Evolutionary conservation across 2,888 invertebrate species (phyloP), one percentile per base, ranked within the genome.

Genomic region (Eilema sororculum): DNA sequence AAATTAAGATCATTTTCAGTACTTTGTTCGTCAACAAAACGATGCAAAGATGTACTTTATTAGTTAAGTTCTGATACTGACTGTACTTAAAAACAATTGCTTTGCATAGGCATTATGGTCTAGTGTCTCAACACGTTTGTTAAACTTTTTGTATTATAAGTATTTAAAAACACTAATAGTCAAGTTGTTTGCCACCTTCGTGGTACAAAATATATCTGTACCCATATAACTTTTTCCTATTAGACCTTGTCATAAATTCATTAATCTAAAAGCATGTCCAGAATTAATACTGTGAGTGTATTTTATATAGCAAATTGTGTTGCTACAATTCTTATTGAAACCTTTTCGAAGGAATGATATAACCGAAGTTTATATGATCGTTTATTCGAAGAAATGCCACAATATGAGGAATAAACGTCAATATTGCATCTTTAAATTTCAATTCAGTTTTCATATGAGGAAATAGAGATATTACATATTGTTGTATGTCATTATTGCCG

Each of bases 341-440:
- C 57, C 60, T 72, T 67, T 72, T n/a, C 66, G 76, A 72, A 68
- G 69, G 60, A 67, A 67, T 62, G 46, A 60, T 67, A 71, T 60
- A 62, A 73, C 25, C 24, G 61, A 63, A 52, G 61, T 71, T 74
- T 75, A 74, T 67, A 20, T 22, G 57, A 8, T 57, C 61, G 65
- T 69, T 68, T 72, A 69, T 71, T 68, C 59, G 41, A 66, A 69
- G 68, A 58, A 30, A 66, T 65, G 58, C 58, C 70, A 72, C 52
- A 67, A 66, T 74, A 76, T 70, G 64, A 67, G 69, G 67, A 64
- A 75, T 81, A 75, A 69, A 68, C 9, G 28, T 68, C 68, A 68
- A 76, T 81, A 81, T 80, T 75, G 78, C 72, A 72, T 74, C 37
- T 75, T 76, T 74, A 72, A 71, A 75, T 75, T n/a, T 73, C 67